These are phyloP conservation scores for Odocoileus hemionus DNA, from an alignment of 2,113 vertebrate species.

Conservation along the genomic window DNA sequence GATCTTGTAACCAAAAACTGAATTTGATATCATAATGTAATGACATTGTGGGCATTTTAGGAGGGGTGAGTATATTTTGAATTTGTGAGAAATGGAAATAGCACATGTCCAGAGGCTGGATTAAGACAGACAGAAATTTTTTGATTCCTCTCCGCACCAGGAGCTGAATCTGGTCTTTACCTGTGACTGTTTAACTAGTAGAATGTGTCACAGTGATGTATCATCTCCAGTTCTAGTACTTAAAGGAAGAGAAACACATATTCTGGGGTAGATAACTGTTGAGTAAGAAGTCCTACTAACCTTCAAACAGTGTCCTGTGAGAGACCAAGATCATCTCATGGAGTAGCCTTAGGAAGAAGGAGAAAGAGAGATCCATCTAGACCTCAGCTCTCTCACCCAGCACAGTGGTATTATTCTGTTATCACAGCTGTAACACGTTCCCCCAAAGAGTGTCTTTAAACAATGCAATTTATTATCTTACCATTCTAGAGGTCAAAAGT, in stretches of 20 bases:
- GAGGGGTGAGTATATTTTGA: not conserved
- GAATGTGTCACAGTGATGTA: not conserved
- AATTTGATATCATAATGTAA: not conserved
- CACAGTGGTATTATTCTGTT: not conserved
- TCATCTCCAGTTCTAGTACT: not conserved
- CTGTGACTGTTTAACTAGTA: not conserved
- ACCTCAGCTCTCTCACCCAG: too few relatives aligned
- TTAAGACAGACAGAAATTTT: not conserved
- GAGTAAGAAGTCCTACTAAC: not conserved
- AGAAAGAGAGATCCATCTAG: not conserved
- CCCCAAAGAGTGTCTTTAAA: not conserved
- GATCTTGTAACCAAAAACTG: not conserved
- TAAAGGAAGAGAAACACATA: not conserved
- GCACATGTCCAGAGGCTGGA: not conserved
- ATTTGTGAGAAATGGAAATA: not conserved
- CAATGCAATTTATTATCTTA: not conserved
- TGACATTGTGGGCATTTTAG: not conserved
- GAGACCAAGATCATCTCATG: not conserved
- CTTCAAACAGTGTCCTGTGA: not conserved
- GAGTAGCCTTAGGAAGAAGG: not conserved
- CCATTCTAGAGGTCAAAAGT: not conserved
- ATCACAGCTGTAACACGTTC: not conserved
- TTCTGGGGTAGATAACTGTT: accelerated
- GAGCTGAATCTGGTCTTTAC: not conserved
- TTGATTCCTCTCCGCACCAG: not conserved